Evolutionary conservation across 2,797 vertebrate genomes (phyloP), one percentile per base, ranked within the genome.

Genomic region (Lepidocolaptes lacrymiger): DNA sequence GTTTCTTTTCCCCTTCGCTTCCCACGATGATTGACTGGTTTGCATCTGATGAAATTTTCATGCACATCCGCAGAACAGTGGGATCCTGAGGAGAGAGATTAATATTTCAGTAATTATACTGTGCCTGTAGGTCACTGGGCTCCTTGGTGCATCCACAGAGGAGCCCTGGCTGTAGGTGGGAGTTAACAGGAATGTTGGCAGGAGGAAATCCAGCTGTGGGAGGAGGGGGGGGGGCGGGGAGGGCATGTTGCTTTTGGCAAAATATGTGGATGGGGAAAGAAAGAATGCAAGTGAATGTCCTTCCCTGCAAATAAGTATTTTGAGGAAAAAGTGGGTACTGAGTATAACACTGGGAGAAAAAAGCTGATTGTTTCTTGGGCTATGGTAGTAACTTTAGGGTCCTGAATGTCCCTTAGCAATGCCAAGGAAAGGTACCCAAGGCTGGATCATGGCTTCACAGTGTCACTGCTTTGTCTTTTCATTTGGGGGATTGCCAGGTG

Each of bases 1-100:
- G 44, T 77, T 80, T 88, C 52, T 61, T 75, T 80, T 3, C 30
- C 55, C 34, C 28, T 11, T 68, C 2, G 0, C 55, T 92, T 64
- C 44, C 71, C 27, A 21, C 41, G 48, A 18, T 71, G 48, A 88
- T 85, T 78, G 88, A 46, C 59, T 79, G 51, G 4, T 51, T 94
- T 91, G 56, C 54, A 83, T 85, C 68, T 88, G 61, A 77, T 97
- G 54, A 93, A 88, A 71, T 87, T 92, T 96, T 95, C 61, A 76
- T 90, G 88, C n/a, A 8, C 36, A 63, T 83, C 55, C 41, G 9
- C 13, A 24, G 34, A 91, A 73, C 85, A 93, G 73, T 85, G 74
- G 56, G 71, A 54, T 79, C 69, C 61, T 86, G 81, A 76, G 71
- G 82, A 77, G 3, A 41, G 37, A 87, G 37, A 74, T 90, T 54